Conservation (phyloP, 92 coral and sea anemone species). For the Parazoanthus swiftii region DNA sequence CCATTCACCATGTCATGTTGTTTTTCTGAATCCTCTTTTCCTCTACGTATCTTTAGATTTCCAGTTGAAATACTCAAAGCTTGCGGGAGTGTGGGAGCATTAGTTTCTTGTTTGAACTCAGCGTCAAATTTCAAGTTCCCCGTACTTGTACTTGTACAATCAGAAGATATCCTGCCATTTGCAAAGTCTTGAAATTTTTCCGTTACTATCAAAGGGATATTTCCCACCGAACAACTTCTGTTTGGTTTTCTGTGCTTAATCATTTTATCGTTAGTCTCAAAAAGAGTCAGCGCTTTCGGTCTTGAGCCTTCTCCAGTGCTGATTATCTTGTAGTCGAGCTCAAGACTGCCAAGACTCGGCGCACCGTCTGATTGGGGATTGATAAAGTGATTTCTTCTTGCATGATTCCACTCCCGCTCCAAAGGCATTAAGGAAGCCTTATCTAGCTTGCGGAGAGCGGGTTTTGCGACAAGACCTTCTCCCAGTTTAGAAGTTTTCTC, state of each 20-base stretch:
- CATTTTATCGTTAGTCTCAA: neutral
- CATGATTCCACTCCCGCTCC: neutral
- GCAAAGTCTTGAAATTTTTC: neutral
- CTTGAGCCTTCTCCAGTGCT: neutral
- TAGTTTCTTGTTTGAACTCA: neutral
- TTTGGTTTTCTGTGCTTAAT: neutral
- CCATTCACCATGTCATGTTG: neutral
- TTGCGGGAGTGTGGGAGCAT: neutral
- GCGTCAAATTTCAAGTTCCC: neutral
- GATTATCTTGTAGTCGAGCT: neutral
- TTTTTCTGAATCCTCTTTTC: neutral
- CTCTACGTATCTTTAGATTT: neutral
- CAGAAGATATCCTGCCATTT: neutral
- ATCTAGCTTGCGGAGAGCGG: neutral
- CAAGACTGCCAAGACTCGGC: neutral
- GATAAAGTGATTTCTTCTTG: neutral
- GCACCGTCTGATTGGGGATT: neutral
- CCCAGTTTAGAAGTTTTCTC: constrained; percentile 16
- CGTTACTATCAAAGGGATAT: neutral
- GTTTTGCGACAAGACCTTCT: neutral
- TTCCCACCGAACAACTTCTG: constrained; percentile 28
- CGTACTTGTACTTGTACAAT: neutral
- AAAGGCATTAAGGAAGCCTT: neutral
- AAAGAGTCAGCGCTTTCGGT: neutral
- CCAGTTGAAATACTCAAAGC: constrained; percentile 3